Conservation (phyloP, 2,888 invertebrate genomes). For the Odontocerum albicorne region DNA sequence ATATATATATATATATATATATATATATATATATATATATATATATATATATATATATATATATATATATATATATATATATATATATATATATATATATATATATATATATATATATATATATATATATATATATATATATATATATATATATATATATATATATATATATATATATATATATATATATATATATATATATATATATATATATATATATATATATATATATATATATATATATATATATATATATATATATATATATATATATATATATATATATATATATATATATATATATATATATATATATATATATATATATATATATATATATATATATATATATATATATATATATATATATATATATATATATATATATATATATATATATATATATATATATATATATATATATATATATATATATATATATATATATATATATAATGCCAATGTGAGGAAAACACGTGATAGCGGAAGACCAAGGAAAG, state of each 20-base stretch:
- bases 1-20: conserved; percentile 13
- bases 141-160: conserved; percentile 21
- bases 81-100: conserved; percentile 20
- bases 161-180: conserved; percentile 13
- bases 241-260: not conserved
- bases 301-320: not conserved
- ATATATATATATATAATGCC: not conserved
- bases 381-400: not conserved
- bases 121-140: conserved; percentile 19
- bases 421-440: not conserved
- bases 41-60: conserved; percentile 17
- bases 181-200: not conserved
- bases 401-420: not conserved
- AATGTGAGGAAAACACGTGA: no score
- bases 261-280: not conserved
- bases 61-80: conserved; percentile 20
- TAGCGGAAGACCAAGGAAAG: no score
- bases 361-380: not conserved
- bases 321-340: not conserved
- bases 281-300: not conserved
- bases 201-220: not conserved
- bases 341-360: not conserved
- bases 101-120: conserved; percentile 21
- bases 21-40: conserved; percentile 11
- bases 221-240: not conserved